Evolutionary conservation across 1,140 invertebrate species (phyloP).

Genomic region (Temnothorax nylanderi): DNA sequence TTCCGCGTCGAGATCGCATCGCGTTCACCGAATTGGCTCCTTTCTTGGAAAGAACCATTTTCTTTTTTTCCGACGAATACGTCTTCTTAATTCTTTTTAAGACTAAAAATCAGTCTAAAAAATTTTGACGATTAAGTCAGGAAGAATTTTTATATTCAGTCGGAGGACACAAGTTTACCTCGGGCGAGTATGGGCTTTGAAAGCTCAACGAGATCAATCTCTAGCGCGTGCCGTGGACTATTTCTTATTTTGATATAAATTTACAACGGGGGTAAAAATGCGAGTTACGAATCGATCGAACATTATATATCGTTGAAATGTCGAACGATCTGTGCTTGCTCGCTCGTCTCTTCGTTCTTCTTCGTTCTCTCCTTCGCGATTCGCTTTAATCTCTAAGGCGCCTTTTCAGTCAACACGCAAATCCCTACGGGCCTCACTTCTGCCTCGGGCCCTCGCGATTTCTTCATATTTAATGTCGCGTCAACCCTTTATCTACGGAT

Average conservation of each 20-base stretch:
- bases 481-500: conserved; percentile 5
- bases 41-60: background rate
- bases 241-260: conserved; percentile 59
- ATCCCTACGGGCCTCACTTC: background rate
- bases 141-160: background rate
- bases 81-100: background rate
- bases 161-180: background rate
- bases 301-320: conserved; percentile 28
- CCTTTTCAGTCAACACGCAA: conserved; percentile 19
- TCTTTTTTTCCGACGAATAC: background rate
- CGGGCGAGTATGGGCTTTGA: background rate
- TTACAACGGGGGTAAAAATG: background rate
- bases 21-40: background rate
- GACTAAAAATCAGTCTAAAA: background rate
- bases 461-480: background rate
- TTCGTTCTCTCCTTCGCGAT: conserved; percentile 40
- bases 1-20: background rate
- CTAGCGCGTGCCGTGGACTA: background rate
- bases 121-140: background rate
- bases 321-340: conserved; percentile 13
- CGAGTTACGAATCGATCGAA: conserved; percentile 10
- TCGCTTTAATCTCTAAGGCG: conserved; percentile 42
- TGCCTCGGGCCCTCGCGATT: background rate
- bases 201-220: conserved; percentile 16
- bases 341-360: conserved; percentile 45